Evolutionary conservation across 2,797 vertebrate species (phyloP).

Genomic region (Anableps anableps): DNA sequence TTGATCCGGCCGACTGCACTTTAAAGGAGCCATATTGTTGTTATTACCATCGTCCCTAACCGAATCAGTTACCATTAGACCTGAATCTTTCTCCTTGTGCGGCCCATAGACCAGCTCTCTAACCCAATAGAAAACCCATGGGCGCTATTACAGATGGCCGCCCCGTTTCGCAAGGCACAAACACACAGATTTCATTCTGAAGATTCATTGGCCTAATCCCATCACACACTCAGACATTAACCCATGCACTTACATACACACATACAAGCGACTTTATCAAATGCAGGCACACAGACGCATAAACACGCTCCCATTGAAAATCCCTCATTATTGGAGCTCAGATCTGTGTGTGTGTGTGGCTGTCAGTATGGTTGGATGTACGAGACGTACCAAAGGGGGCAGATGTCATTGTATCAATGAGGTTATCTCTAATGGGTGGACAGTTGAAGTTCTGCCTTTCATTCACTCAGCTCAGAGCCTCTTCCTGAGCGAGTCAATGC

Average conservation of each 20-base stretch:
- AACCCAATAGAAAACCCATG: slow-evolving; percentile 81
- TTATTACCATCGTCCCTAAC: slow-evolving; percentile 78
- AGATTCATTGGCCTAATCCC: slow-evolving; percentile 78
- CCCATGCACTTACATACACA: slow-evolving; percentile 61
- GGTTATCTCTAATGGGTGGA: slow-evolving; percentile 79
- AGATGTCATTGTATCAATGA: slow-evolving; percentile 70
- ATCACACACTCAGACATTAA: slow-evolving; percentile 65
- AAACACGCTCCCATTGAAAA: slow-evolving; percentile 61
- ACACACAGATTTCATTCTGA: slow-evolving; percentile 74
- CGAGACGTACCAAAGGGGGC: slow-evolving; percentile 56
- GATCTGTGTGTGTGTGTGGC: slow-evolving; percentile 25
- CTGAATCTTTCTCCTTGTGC: slow-evolving; percentile 76
- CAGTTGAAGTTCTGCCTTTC: slow-evolving; percentile 72
- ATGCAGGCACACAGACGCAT: slow-evolving; percentile 26
- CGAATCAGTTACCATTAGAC: slow-evolving; percentile 80
- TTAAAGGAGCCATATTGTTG: slow-evolving; percentile 77
- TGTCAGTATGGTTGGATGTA: slow-evolving; percentile 63
- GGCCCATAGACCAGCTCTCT: slow-evolving; percentile 70
- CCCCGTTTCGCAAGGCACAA: slow-evolving; percentile 60
- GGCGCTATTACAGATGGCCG: slow-evolving; percentile 69
- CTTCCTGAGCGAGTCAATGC: slow-evolving; percentile 26
- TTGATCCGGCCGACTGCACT: slow-evolving; percentile 45
- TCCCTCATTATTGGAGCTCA: slow-evolving; percentile 61
- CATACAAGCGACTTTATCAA: slow-evolving; percentile 52
- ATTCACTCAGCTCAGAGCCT: slow-evolving; percentile 46